phyloP scores from a whole-genome alignment of 2,797 vertebrate species.

The Acipenser transmontanus region DNA sequence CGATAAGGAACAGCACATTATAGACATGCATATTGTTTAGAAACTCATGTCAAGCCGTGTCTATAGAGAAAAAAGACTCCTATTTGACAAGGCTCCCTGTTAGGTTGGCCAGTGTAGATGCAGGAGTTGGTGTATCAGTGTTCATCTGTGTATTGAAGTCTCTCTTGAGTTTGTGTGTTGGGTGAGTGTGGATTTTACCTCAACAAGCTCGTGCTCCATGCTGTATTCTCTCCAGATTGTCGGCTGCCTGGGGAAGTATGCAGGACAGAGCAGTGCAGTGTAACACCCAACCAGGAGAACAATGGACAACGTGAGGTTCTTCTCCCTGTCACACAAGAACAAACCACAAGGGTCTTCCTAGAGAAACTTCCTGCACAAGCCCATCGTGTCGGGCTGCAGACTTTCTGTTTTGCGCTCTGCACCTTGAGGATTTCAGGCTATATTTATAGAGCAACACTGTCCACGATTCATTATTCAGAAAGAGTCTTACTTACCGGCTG shows the following conservation, averaged over 20 bases:
- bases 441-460: too few species aligned
- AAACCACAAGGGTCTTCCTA: neutral
- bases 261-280: slow-evolving; percentile 56
- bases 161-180: slow-evolving; percentile 5
- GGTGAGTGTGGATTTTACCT: slow-evolving; percentile 33
- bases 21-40: too few species aligned
- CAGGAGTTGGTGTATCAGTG: neutral
- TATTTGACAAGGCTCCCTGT: too few species aligned
- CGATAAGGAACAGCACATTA: too few species aligned
- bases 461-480: neutral
- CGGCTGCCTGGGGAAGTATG: slow-evolving; percentile 40
- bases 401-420: too few species aligned
- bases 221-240: slow-evolving; percentile 21
- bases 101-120: too few species aligned
- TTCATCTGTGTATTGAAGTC: neutral
- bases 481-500: slow-evolving; percentile 40
- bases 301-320: slow-evolving; percentile 51
- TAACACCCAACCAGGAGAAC: slow-evolving; percentile 54
- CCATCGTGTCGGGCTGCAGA: too few species aligned
- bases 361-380: too few species aligned
- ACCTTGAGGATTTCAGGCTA: neutral
- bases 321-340: slow-evolving; percentile 31
- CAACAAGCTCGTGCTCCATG: slow-evolving; percentile 23
- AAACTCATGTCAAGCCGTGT: too few species aligned
- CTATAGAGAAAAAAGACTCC: too few species aligned